Percentiles rank a stretch among this genome's conserved stretches.
Evolutionary conservation across 2,113 vertebrate genomes (phyloP).

Genomic region (Oenanthe oenanthe): DNA sequence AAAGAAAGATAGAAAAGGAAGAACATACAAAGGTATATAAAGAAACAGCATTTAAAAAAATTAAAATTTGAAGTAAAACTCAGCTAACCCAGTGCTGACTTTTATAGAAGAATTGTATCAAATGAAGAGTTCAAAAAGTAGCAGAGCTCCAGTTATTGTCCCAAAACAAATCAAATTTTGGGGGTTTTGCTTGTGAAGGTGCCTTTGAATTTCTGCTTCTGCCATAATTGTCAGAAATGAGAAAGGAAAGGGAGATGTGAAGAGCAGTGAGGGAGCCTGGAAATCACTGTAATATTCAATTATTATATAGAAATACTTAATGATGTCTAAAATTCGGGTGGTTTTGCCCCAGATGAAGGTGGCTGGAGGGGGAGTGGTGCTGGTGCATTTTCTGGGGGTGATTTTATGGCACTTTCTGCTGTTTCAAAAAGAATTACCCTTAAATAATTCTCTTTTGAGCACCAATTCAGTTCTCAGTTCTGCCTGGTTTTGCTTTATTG

Average conservation of each 20-base stretch:
- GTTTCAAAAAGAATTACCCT: not conserved
- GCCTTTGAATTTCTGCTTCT: not conserved
- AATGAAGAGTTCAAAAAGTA: not conserved
- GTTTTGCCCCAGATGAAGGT: not conserved
- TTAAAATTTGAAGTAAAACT: not conserved
- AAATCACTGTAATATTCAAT: not conserved
- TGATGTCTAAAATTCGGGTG: fast-evolving
- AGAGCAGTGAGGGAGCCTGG: not conserved
- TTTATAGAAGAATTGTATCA: not conserved
- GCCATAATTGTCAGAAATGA: not conserved
- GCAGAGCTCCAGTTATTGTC: not conserved
- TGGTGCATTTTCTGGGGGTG: not conserved
- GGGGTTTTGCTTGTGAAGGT: not conserved
- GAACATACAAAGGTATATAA: no score
- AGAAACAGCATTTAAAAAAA: not conserved
- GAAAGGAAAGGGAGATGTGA: not conserved
- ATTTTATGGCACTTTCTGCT: not conserved
- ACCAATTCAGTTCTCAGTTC: not conserved
- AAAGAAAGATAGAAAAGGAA: not conserved
- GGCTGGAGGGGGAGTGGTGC: fast-evolving
- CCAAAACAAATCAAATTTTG: not conserved
- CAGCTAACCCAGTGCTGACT: not conserved
- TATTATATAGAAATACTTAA: fast-evolving
- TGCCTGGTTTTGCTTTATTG: not conserved
- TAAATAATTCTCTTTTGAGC: slow-evolving; percentile 23